Evolutionary conservation across 2,797 vertebrate species (phyloP), one percentile per base, ranked within the genome.

Genomic region (Hoplostethus atlanticus): DNA sequence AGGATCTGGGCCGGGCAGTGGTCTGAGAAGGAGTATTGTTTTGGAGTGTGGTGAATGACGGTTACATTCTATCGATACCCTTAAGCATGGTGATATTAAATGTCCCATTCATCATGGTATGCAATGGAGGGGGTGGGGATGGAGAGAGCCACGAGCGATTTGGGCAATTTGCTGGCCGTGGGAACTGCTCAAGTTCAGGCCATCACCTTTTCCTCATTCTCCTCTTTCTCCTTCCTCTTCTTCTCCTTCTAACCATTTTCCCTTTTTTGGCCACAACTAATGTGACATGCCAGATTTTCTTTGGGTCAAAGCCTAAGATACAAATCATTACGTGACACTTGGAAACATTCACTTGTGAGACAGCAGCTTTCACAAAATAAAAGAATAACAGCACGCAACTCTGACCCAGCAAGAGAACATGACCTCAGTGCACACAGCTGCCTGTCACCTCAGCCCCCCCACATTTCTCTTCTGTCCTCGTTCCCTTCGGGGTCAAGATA

Each of bases 81-180:
- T 86, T 59, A 81, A 92, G 90, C 90, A 71, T 70, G 57, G 67
- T 62, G 78, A 92, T 94, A 94, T 93, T 91, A 88, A 89, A 91
- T 92, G 83, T 92, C 93, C 89, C 90, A 94, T 94, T 94, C 88
- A 93, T 94, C 91, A 90, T 50, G 31, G 68, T 71, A 51, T 73
- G 65, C 76, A 53, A 15, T 40, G 74, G 78, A 69, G 62, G 78
- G 73, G 69, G 76, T 52, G 77, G 84, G 72, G 80, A 74, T 58
- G 81, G 47, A 79, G 67, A 73, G 46, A 85, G 85, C 80, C 80
- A 87, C 74, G 71, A 83, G 89, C 64, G 9, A 84, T 86, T 73
- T 75, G 78, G 61, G 77, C 75, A 80, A 71, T 83, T 86, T 75
- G 60, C 83, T 63, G 82, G 81, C 76, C 89, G 73, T 94, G 93